Base-by-base conservation (phyloP, 2,113 vertebrate species). In the Xenopus borealis region DNA sequence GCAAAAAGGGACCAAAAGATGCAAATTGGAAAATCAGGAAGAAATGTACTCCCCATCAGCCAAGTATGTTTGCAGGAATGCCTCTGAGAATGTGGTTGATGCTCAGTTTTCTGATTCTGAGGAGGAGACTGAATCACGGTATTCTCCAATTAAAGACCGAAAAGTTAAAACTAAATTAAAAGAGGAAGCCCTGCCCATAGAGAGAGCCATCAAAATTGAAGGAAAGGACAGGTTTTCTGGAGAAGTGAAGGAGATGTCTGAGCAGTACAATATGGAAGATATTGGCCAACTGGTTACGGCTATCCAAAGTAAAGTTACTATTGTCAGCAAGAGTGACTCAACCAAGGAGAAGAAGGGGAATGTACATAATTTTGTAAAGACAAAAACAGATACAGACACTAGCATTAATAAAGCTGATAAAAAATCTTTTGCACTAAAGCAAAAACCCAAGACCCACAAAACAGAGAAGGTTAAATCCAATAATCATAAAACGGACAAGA, bases 81-180 rank as follows among this genome's bases (percentile, higher is more conserved):
- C 71, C 0, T 84, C 88, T 0, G 92, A 90, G 8, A 87, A 91
- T 1, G 86, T 89, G 6, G 87, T 83, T 0, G 81, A 73, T 0
- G 88, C 89, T 71, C 85, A 82, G 73, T 92, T 95, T 79, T 96
- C 97, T 0, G 96, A 96, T 61, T 96, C 96, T 0, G 95, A 95
- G 1, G 95, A 88, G 2, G 85, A 93, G 62, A 84, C 82, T 0
- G 88, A 89, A 27, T 87, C 81, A 0, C 91, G 92, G 44, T 88
- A 87, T 14, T 83, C 81, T 3, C 80, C 87, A 2, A 79, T 79
- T 4, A 81, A 87, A 1, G 69, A 85, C 19, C 87, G 75, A 59
- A 78, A 82, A 18, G 80, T 90, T 1, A 87, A 87, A 23, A 85
- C 79, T 0, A 82, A 70, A 78, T 70, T 53, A 47, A 70, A 57